phyloP scores from a whole-genome alignment of 2,888 invertebrate species.

The Dendrolimus pini region DNA sequence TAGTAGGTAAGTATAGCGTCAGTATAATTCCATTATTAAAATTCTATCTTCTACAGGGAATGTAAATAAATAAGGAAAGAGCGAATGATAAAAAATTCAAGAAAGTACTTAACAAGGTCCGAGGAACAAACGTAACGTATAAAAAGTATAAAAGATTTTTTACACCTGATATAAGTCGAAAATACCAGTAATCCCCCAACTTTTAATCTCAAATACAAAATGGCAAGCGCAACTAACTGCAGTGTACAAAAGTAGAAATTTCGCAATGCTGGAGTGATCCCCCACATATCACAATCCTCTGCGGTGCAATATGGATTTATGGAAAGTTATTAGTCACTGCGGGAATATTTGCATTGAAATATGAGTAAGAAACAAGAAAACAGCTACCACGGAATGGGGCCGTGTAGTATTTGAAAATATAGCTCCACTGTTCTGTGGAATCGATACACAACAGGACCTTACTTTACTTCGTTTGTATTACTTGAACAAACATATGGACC shows the following conservation, averaged over 20 bases:
- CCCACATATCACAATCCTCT: slow-evolving; percentile 59
- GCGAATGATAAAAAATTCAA: slow-evolving; percentile 4
- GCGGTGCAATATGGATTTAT: slow-evolving; percentile 66
- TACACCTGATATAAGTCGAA: neutral
- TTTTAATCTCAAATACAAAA: neutral
- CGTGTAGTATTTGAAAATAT: no score
- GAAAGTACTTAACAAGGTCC: neutral
- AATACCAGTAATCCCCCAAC: neutral
- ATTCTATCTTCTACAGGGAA: neutral
- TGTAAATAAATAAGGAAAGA: neutral
- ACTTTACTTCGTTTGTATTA: neutral
- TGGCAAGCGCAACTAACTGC: neutral
- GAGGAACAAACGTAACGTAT: neutral
- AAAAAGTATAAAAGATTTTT: neutral
- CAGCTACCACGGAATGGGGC: slow-evolving; percentile 42
- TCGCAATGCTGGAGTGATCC: slow-evolving; percentile 50
- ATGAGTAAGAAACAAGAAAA: slow-evolving; percentile 66
- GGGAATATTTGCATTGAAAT: slow-evolving; percentile 65
- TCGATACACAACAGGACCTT: no score
- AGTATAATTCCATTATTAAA: neutral
- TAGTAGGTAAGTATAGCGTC: neutral
- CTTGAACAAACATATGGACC: neutral
- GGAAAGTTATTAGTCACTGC: slow-evolving; percentile 66
- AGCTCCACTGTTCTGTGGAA: no score
- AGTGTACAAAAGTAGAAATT: slow-evolving; percentile 36